Evolutionary conservation across 2,888 invertebrate genomes (phyloP).

Genomic region (Melieria omissa): DNA sequence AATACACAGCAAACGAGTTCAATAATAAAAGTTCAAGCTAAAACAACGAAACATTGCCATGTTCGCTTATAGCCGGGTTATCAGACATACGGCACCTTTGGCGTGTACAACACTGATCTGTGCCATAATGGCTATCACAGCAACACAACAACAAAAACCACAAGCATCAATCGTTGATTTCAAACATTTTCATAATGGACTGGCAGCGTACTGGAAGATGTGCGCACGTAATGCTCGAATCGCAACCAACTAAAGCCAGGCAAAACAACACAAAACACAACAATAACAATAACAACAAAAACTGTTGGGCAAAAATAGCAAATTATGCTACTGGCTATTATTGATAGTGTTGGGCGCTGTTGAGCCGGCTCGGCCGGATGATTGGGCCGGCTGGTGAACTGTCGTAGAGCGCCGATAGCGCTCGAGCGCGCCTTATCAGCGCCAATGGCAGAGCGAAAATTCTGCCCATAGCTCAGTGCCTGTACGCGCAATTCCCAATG

Average conservation of each 20-base stretch:
- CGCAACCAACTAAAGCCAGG: too few species aligned
- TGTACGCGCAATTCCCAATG: neutral
- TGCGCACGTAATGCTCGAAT: too few species aligned
- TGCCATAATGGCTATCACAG: neutral
- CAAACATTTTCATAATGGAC: constrained; percentile 3
- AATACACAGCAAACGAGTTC: constrained; percentile 32
- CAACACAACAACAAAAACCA: constrained; percentile 11
- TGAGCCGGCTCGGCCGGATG: neutral
- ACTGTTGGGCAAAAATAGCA: constrained; percentile 20
- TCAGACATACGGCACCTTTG: neutral
- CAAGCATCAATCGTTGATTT: constrained; percentile 1
- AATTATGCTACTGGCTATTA: neutral
- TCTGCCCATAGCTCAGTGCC: neutral
- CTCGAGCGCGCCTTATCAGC: constrained; percentile 14
- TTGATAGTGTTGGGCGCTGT: neutral
- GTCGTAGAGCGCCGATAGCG: neutral
- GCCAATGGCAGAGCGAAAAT: neutral
- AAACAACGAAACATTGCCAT: constrained; percentile 6
- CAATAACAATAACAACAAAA: neutral
- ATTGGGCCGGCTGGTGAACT: neutral
- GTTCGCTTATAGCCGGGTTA: constrained; percentile 17
- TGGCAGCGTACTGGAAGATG: neutral
- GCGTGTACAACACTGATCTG: too few species aligned
- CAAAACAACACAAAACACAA: constrained; percentile 4
- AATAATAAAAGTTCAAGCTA: constrained; percentile 41